A percentile compares a stretch with the other conserved stretches of the same genome.
These are phyloP conservation scores for Syngnathus acus DNA, from an alignment of 2,797 vertebrate species.

Conservation along the genomic window DNA sequence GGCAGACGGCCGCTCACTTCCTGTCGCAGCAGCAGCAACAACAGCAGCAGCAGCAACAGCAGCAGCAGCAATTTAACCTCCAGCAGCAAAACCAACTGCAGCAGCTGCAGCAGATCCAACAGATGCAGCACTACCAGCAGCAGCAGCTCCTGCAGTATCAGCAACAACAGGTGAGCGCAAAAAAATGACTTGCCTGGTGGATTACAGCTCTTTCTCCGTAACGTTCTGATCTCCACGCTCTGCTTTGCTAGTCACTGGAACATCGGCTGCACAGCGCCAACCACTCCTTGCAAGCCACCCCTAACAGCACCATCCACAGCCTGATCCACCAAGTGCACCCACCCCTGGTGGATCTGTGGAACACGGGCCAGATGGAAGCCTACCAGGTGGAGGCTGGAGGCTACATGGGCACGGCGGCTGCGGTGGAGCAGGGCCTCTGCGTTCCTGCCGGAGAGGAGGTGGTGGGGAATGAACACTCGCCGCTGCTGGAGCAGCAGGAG, in stretches of 20 bases:
- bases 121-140: conserved; percentile 12
- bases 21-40: conserved; percentile 81
- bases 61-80: conserved; percentile 80
- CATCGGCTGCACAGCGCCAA: conserved; percentile 72
- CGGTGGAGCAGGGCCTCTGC: conserved; percentile 73
- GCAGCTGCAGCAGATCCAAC: conserved; percentile 68
- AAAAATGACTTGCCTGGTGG: not conserved
- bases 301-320: conserved; percentile 78
- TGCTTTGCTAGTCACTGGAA: conserved; percentile 61
- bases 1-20: conserved; percentile 75
- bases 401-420: conserved; percentile 74
- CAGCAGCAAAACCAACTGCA: conserved; percentile 79
- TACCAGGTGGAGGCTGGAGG: conserved; percentile 75
- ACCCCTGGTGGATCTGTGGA: conserved; percentile 85
- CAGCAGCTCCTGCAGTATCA: conserved; percentile 71
- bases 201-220: not conserved
- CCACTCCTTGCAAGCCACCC: conserved; percentile 76
- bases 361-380: conserved; percentile 69
- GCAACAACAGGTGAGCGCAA: conserved; percentile 66
- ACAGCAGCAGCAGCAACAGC: conserved; percentile 77
- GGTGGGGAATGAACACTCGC: conserved; percentile 77
- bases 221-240: conserved; percentile 15
- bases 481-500: conserved; percentile 84
- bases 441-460: conserved; percentile 68
- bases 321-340: conserved; percentile 72